These are phyloP conservation scores for Heliconius charithonia DNA, from an alignment of 2,888 invertebrate species.

Conservation along the genomic window DNA sequence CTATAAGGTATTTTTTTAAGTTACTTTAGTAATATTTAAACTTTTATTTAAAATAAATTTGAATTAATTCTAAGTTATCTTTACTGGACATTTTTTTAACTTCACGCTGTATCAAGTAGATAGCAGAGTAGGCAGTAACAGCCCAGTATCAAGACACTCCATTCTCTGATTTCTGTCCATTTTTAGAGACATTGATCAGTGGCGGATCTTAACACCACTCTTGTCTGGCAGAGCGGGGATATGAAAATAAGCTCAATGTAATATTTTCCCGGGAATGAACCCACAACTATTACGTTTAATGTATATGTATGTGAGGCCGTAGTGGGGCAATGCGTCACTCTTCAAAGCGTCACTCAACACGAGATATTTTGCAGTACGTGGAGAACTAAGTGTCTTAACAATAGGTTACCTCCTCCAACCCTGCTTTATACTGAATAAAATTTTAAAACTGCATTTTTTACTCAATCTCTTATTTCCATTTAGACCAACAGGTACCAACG, in stretches of 20 bases:
- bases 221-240: neutral
- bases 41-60: no score
- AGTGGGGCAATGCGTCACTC: no score
- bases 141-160: neutral
- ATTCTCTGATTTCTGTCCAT: neutral
- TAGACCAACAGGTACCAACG: constrained; percentile 57
- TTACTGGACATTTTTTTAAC: neutral
- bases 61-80: no score
- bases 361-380: neutral
- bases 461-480: constrained; percentile 10
- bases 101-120: neutral
- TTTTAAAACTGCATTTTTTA: neutral
- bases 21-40: no score
- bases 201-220: neutral
- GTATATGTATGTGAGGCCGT: no score
- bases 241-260: neutral
- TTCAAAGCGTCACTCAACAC: neutral
- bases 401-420: no score
- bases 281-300: no score
- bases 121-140: neutral
- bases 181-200: neutral
- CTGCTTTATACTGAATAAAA: neutral
- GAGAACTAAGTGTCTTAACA: neutral
- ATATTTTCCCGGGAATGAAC: no score
- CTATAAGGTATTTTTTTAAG: constrained; percentile 54